Conservation (phyloP, 2,113 vertebrate genomes). For the Elachura formosa region DNA sequence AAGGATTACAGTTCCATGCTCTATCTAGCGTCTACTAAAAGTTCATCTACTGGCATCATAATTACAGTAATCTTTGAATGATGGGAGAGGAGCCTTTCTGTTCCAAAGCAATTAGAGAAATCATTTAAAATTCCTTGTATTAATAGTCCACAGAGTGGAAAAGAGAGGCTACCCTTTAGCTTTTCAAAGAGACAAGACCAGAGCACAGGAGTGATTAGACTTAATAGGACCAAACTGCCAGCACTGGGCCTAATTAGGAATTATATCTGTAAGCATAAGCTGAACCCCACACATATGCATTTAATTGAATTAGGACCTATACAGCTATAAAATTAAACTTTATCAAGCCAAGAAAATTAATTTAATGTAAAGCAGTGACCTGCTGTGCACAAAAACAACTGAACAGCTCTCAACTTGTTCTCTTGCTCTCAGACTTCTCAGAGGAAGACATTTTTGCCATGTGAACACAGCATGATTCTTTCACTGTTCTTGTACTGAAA, state of each 20-base stretch:
- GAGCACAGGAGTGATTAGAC: background rate
- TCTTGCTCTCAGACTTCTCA: background rate
- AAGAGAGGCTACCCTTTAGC: background rate
- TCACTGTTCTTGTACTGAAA: background rate
- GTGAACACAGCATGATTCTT: rapidly evolving
- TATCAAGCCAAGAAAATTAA: background rate
- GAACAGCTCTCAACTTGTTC: background rate
- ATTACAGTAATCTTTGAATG: background rate
- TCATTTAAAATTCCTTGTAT: background rate
- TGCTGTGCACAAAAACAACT: background rate
- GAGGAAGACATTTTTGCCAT: background rate
- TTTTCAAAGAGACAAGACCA: background rate
- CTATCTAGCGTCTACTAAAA: background rate
- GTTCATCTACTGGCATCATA: background rate
- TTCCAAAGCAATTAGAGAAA: background rate
- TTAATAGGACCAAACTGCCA: background rate
- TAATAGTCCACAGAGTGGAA: background rate
- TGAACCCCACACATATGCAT: background rate
- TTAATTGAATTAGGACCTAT: background rate
- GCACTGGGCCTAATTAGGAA: background rate
- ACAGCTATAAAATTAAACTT: background rate
- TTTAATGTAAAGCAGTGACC: background rate
- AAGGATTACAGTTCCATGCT: background rate
- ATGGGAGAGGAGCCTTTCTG: rapidly evolving
- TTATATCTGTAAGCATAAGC: background rate